Conservation (phyloP, 2,113 vertebrate species). For the Falcunculus frontatus region DNA sequence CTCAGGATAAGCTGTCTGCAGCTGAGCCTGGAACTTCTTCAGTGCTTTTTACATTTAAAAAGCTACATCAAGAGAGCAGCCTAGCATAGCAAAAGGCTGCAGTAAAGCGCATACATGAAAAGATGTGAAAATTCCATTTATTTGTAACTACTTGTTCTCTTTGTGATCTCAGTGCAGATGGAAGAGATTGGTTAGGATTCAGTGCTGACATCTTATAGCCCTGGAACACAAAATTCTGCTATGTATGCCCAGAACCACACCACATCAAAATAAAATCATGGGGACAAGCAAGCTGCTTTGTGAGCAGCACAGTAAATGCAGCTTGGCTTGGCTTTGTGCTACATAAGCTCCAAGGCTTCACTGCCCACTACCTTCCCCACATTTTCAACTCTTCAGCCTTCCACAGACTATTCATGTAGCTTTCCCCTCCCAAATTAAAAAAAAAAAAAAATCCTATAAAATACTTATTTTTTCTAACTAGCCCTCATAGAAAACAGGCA, state of each 20-base stretch:
- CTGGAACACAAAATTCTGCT: background rate
- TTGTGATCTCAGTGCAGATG: constrained; percentile 4
- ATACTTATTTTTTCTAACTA: background rate
- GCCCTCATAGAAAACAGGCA: background rate
- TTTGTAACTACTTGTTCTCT: constrained; percentile 24
- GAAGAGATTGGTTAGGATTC: background rate
- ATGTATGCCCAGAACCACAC: background rate
- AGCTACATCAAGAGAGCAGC: background rate
- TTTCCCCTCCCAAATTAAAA: background rate
- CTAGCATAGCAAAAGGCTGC: background rate
- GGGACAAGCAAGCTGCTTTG: background rate
- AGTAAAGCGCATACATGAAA: background rate
- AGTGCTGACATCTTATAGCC: background rate
- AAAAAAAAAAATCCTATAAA: background rate
- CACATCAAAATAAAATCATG: background rate
- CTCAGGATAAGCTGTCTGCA: background rate
- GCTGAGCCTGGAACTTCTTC: background rate
- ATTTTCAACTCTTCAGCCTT: background rate
- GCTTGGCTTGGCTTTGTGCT: background rate
- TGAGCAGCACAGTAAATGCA: background rate
- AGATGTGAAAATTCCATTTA: background rate
- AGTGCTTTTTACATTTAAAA: background rate
- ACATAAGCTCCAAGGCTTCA: background rate
- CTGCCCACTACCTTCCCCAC: background rate
- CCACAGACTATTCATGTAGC: background rate